Conservation (phyloP, 2,113 vertebrate species). For the Polypterus bichir region DNA sequence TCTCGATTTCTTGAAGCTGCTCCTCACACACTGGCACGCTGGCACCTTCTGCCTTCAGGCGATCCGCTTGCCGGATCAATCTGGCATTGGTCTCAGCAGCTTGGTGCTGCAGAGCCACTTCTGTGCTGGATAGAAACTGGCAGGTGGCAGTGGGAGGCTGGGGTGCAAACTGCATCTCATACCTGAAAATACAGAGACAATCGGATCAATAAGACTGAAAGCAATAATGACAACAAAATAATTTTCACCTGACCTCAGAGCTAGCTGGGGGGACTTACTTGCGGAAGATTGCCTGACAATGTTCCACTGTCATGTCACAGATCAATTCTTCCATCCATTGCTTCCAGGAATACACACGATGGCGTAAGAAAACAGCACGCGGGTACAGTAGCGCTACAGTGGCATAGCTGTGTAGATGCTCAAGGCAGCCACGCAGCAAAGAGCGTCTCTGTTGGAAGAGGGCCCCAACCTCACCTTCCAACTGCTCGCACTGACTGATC, state of each 20-base stretch:
- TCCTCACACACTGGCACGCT: constrained; percentile 76
- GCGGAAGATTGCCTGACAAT: constrained; percentile 75
- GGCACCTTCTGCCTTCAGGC: constrained; percentile 81
- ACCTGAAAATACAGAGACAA: constrained; percentile 41
- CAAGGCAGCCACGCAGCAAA: constrained; percentile 73
- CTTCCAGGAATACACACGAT: constrained; percentile 86
- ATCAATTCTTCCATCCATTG: constrained; percentile 91
- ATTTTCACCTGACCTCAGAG: background rate
- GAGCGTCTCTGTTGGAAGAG: constrained; percentile 85
- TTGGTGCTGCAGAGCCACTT: constrained; percentile 77
- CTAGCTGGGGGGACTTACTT: constrained; percentile 52
- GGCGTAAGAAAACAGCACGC: constrained; percentile 71
- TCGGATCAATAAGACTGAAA: too few species aligned
- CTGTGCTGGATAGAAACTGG: constrained; percentile 78
- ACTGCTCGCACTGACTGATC: constrained; percentile 86
- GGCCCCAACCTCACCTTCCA: constrained; percentile 77
- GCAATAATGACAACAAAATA: background rate
- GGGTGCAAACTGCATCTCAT: constrained; percentile 80
- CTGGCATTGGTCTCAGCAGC: constrained; percentile 75
- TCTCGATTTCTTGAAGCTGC: constrained; percentile 91
- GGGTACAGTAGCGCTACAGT: constrained; percentile 93
- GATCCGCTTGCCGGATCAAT: constrained; percentile 74
- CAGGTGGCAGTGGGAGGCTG: constrained; percentile 62
- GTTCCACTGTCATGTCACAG: constrained; percentile 74
- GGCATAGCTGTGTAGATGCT: constrained; percentile 91